These are phyloP conservation scores for Mormoops blainvillei DNA, from an alignment of 2,113 vertebrate species.

Conservation along the genomic window DNA sequence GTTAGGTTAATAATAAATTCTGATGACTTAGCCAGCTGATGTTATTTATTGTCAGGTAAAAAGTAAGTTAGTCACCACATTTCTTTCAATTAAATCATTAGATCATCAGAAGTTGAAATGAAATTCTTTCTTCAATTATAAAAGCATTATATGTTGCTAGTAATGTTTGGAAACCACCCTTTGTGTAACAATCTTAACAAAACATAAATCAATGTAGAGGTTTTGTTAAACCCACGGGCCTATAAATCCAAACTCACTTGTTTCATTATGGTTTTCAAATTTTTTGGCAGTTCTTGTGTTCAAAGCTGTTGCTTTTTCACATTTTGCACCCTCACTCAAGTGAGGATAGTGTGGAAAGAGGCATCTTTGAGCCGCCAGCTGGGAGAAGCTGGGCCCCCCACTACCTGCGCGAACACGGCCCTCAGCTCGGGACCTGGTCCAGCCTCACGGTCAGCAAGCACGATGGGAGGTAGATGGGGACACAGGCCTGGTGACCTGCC, in stretches of 20 bases:
- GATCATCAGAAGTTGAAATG: neutral
- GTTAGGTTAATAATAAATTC: neutral
- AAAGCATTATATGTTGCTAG: neutral
- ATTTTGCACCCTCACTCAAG: neutral
- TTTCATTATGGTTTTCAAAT: neutral
- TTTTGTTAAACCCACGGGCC: neutral
- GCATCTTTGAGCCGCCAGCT: neutral
- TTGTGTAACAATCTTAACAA: neutral
- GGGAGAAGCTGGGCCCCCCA: neutral
- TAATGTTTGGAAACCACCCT: neutral
- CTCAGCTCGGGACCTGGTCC: neutral
- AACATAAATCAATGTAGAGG: neutral
- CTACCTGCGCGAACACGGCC: neutral
- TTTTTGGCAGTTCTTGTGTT: neutral
- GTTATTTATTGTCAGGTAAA: neutral
- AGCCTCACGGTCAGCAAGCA: neutral
- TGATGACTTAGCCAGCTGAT: neutral
- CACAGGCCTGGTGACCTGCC: neutral
- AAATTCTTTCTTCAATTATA: neutral
- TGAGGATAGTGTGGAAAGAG: neutral
- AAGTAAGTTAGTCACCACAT: neutral
- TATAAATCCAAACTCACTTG: neutral
- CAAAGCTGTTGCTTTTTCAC: neutral
- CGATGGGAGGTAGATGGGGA: neutral
- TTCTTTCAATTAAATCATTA: neutral